A percentile compares a stretch with the other conserved stretches of the same genome.
Evolutionary conservation across 2,797 vertebrate genomes (phyloP).

Genomic region (Tarsius wallacei): DNA sequence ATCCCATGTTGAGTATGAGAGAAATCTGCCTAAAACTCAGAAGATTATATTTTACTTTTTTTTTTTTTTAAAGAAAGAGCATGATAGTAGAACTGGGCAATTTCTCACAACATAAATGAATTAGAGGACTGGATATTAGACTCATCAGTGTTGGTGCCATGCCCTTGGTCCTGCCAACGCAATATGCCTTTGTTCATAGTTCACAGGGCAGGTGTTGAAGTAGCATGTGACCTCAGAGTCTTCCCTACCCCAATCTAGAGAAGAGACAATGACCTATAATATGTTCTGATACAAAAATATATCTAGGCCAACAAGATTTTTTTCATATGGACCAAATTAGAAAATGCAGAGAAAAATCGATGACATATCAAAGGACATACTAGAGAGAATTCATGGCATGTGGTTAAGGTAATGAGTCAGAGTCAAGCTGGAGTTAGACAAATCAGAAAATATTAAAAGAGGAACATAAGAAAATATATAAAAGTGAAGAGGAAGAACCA

Average conservation of each 20-base stretch:
- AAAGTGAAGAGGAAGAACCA: not conserved
- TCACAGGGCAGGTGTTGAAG: not conserved
- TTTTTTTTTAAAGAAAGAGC: not conserved
- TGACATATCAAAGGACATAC: not conserved
- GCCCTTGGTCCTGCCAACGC: not conserved
- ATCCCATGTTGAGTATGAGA: not conserved
- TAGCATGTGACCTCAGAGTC: not conserved
- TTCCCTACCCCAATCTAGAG: not conserved
- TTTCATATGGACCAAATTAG: not conserved
- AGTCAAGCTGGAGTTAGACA: not conserved
- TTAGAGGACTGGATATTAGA: not conserved
- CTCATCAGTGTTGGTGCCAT: not conserved
- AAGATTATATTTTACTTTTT: not conserved
- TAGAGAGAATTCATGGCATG: not conserved
- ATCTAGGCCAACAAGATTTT: not conserved
- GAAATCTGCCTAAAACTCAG: not conserved
- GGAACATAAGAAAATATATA: not conserved
- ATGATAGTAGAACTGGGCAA: not conserved
- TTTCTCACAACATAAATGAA: not conserved
- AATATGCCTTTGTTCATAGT: not conserved
- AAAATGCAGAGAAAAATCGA: not conserved
- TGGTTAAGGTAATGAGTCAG: not conserved
- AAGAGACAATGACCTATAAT: not conserved
- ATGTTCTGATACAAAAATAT: not conserved
- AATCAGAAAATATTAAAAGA: slow-evolving; percentile 11